Evolutionary conservation across 1,140 invertebrate species (phyloP), one percentile per base, ranked within the genome.

Genomic region (Camponotus floridanus): DNA sequence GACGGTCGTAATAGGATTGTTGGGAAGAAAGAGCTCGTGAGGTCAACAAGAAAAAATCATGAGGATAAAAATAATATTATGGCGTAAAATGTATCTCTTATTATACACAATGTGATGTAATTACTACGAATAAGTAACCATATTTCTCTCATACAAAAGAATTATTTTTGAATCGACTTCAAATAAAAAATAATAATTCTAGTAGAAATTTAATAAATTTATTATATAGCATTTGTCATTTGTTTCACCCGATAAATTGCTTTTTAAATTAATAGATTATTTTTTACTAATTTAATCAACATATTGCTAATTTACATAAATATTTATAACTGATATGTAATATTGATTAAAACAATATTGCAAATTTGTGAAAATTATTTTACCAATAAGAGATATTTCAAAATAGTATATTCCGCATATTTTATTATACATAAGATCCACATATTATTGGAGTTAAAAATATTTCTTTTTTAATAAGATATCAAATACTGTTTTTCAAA

Each of bases 91-190:
- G 13, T 83, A 83, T 48, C 42, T 83, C 62, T 36, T n/a, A 45
- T 83, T 62, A 74, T 48, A 74, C 57, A 62, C 57, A 62, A 83
- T 48, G n/a, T 15, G 2, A 74, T 61, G 62, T 62, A 74, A 73
- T 83, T 73, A 83, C 7, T 73, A 62, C 42, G 39, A 83, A 33
- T 61, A 81, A 83, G 4, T 48, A 73, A 73, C 65, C 15, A 39
- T 21, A 81, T 81, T 13, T 13, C 11, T 83, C 42, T 73, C 26
- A 26, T 26, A 45, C 68, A 59, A 62, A 45, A 33, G 11, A 13
- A 48, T 80, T 67, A 71, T 42, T 80, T 57, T 21, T 48, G 31
- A 48, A 42, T 55, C 9, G 33, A 67, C n/a, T 57, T 26, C 7
- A 9, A 48, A 48, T 13, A 15, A 42, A 15, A 42, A 42, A 70